Conservation (phyloP, 2,113 vertebrate species). For the Oryzias woworae region DNA sequence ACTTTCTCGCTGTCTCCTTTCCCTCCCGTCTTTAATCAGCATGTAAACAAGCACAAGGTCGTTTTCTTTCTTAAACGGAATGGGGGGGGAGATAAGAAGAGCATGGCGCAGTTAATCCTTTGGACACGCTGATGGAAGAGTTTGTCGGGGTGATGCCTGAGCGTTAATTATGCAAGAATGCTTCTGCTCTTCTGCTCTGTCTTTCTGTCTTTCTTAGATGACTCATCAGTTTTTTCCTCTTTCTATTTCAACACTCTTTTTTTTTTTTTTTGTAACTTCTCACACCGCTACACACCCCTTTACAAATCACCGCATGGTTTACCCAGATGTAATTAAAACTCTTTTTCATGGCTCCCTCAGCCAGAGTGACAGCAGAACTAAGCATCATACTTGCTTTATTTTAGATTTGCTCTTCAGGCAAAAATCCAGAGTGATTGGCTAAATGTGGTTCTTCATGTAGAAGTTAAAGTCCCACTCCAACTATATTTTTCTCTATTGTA, state of each 20-base stretch:
- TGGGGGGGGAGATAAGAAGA: constrained; percentile 72
- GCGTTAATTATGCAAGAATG: constrained; percentile 70
- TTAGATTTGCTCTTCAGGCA: constrained; percentile 41
- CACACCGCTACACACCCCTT: neutral
- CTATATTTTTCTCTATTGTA: too few species aligned
- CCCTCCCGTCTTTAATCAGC: constrained; percentile 73
- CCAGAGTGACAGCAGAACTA: constrained; percentile 50
- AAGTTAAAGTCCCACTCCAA: too few species aligned
- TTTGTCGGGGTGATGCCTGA: constrained; percentile 66
- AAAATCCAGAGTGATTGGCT: constrained; percentile 46
- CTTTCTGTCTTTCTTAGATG: constrained; percentile 41
- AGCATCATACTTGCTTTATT: constrained; percentile 39
- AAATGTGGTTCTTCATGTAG: constrained; percentile 11
- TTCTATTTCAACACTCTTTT: constrained; percentile 19
- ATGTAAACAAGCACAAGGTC: constrained; percentile 79
- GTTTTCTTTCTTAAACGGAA: constrained; percentile 73
- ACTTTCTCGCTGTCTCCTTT: constrained; percentile 65
- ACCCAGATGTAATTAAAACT: constrained; percentile 48
- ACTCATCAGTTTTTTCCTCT: constrained; percentile 56
- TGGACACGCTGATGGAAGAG: constrained; percentile 76
- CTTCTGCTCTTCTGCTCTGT: constrained; percentile 34
- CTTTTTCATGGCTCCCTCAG: constrained; percentile 40
- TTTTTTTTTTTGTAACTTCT: neutral
- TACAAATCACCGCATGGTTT: constrained; percentile 31
- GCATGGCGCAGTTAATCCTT: constrained; percentile 74